These are phyloP conservation scores for Apaloderma vittatum DNA, from an alignment of 2,113 vertebrate genomes.

Conservation along the genomic window DNA sequence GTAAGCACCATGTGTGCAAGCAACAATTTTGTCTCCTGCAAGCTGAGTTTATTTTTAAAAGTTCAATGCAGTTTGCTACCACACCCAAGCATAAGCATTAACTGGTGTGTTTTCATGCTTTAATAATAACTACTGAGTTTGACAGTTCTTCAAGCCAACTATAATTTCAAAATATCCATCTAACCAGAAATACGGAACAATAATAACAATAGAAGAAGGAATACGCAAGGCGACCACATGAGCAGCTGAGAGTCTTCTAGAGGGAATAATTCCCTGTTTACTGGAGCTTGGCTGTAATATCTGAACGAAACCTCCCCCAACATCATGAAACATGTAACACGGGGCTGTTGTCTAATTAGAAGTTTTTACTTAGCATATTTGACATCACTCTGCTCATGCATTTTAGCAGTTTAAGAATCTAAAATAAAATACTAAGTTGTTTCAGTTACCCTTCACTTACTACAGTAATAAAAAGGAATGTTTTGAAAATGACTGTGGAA, in stretches of 20 bases:
- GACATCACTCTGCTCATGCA: background rate
- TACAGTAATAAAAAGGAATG: background rate
- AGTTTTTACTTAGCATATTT: background rate
- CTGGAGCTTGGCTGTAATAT: background rate
- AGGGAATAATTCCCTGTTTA: background rate
- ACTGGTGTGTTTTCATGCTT: background rate
- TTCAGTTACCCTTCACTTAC: background rate
- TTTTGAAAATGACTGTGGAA: background rate
- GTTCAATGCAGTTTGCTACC: too few species aligned
- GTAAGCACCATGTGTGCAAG: background rate
- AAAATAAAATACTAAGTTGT: background rate
- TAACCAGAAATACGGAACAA: background rate
- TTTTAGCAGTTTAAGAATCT: background rate
- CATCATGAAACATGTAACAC: background rate
- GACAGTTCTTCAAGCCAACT: background rate
- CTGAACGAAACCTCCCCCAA: background rate
- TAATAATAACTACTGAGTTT: background rate
- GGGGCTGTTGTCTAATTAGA: background rate
- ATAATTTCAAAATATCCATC: background rate
- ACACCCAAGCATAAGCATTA: background rate
- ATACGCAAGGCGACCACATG: background rate
- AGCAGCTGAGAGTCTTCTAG: background rate
- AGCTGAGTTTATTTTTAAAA: background rate
- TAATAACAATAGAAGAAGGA: background rate
- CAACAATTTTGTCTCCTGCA: background rate